Conservation (phyloP, 2,888 invertebrate species). For the Drosophila anceps region DNA sequence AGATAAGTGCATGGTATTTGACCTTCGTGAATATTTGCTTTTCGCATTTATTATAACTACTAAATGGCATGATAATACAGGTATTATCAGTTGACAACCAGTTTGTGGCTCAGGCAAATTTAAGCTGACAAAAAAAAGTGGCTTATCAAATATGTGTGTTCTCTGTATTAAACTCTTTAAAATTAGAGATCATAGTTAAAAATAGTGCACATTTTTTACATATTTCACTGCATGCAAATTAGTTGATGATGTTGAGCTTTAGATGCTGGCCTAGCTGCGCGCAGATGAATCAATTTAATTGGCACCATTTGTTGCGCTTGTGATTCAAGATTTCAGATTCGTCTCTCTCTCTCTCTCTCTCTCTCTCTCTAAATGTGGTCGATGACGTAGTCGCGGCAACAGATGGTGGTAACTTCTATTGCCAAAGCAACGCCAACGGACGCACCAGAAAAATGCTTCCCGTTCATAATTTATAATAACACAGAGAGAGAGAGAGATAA, state of each 20-base stretch:
- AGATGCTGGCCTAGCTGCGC: constrained; percentile 17
- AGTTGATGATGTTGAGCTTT: neutral
- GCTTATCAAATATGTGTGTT: neutral
- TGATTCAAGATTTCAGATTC: constrained; percentile 33
- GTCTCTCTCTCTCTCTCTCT: constrained; percentile 17
- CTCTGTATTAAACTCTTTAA: neutral
- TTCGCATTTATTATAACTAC: neutral
- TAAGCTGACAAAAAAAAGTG: neutral
- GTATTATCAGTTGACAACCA: constrained; percentile 12
- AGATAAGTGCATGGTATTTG: constrained; percentile 1
- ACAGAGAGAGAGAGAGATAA: constrained; percentile 22
- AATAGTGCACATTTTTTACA: constrained; percentile 1
- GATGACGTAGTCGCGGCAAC: constrained; percentile 48
- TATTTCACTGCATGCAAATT: constrained; percentile 36
- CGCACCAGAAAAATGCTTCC: constrained; percentile 36
- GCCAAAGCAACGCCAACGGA: constrained; percentile 36
- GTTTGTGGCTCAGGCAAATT: constrained; percentile 2
- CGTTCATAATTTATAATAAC: constrained; percentile 68
- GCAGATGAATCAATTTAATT: constrained; percentile 61
- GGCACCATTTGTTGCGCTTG: constrained; percentile 42
- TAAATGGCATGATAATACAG: neutral
- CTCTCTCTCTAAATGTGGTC: constrained; percentile 17
- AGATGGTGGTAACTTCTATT: constrained; percentile 52
- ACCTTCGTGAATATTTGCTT: neutral
- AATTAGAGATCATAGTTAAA: neutral